phyloP scores from a whole-genome alignment of 2,888 invertebrate genomes.

The Acleris laterana region DNA sequence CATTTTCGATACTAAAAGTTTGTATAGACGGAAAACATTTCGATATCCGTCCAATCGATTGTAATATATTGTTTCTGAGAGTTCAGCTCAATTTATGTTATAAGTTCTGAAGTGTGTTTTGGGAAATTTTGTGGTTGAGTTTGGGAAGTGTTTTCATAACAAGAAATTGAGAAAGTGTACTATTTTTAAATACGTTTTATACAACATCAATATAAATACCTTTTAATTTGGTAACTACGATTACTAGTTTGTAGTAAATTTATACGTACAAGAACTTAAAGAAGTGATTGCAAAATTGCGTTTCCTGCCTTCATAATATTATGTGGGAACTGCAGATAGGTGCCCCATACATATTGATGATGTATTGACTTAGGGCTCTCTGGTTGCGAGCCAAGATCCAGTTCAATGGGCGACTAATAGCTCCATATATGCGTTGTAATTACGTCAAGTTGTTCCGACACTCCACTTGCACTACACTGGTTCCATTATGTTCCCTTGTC shows the following conservation, averaged over 20 bases:
- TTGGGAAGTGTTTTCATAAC: conserved; percentile 17
- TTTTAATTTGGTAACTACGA: background rate
- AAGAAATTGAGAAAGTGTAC: conserved; percentile 16
- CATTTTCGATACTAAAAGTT: conserved; percentile 41
- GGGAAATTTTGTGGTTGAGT: conserved; percentile 16
- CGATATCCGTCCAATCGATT: conserved; percentile 20
- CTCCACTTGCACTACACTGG: conserved; percentile 43
- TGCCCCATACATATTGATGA: conserved; percentile 9
- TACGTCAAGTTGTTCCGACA: conserved; percentile 44
- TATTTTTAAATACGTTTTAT: no score
- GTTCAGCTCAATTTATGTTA: conserved; percentile 16
- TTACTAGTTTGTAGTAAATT: background rate
- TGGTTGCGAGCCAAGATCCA: conserved; percentile 37
- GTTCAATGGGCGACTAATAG: conserved; percentile 56
- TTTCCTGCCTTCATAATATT: conserved; percentile 28
- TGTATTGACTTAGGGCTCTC: conserved; percentile 21
- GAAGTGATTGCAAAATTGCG: conserved; percentile 22
- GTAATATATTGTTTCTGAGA: conserved; percentile 21
- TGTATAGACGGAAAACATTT: conserved; percentile 14
- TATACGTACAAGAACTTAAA: background rate
- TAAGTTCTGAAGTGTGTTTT: conserved; percentile 17
- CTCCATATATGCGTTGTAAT: conserved; percentile 51
- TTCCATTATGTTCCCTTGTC: conserved; percentile 38
- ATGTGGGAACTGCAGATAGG: conserved; percentile 31
- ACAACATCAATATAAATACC: background rate